Evolutionary conservation across 2,797 vertebrate species (phyloP).

Genomic region (Ibycter americanus): DNA sequence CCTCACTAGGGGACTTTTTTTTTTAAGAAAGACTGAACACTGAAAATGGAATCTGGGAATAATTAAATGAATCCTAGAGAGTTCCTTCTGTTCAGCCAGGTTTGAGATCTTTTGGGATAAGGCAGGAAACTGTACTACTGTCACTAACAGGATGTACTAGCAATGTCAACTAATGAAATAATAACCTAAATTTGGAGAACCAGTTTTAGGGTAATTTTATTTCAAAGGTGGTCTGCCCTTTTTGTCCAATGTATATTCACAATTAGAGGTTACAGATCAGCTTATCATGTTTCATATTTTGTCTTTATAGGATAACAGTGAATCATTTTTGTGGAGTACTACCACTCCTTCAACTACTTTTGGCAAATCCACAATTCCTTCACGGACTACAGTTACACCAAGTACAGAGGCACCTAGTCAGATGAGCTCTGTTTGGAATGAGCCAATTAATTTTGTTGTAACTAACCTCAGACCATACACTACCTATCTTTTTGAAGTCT

Average conservation of each 20-base stretch:
- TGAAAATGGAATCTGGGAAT: background rate
- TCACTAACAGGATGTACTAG: background rate
- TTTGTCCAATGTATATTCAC: background rate
- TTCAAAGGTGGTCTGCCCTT: background rate
- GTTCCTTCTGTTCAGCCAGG: background rate
- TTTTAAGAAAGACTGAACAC: background rate
- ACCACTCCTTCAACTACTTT: slow-evolving; percentile 80
- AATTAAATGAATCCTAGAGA: background rate
- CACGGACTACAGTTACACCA: slow-evolving; percentile 63
- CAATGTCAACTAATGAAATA: background rate
- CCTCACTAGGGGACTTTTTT: background rate
- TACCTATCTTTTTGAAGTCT: slow-evolving; percentile 96
- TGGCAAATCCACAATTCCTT: slow-evolving; percentile 78
- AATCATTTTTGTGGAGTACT: slow-evolving; percentile 91
- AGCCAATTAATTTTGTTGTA: slow-evolving; percentile 90
- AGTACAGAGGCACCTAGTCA: slow-evolving; percentile 76
- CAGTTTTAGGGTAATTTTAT: background rate
- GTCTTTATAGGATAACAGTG: slow-evolving; percentile 86
- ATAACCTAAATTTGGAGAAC: background rate
- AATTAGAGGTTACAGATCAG: background rate
- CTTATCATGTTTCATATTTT: background rate
- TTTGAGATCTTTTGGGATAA: background rate
- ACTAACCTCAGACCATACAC: slow-evolving; percentile 90
- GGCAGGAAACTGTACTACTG: background rate
- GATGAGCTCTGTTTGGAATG: slow-evolving; percentile 86